Evolutionary conservation across 2,888 invertebrate species (phyloP), one percentile per base, ranked within the genome.

Genomic region (Polia nebulosa): DNA sequence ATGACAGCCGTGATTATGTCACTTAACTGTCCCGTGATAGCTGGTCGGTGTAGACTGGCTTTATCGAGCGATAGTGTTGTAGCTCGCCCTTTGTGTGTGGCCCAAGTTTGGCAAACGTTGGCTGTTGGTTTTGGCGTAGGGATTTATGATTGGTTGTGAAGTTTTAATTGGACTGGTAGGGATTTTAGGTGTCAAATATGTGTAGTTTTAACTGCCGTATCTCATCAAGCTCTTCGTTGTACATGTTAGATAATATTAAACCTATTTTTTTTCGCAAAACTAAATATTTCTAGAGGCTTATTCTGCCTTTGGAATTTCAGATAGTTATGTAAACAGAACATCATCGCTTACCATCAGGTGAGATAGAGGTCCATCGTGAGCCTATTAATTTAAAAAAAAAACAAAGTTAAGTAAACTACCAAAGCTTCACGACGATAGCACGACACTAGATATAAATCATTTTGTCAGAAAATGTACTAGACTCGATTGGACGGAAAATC

Each of bases 1-100:
- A 83, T 83, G 82, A 83, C 83, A 83, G 78, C 70, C 72, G 52
- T 62, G 83, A 83, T 83, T 83, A 76, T 78, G 83, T 83, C 83
- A 83, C 72, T 83, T 80, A 68, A 20, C 80, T 83, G 83, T 82
- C 84, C 47, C 72, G 47, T 63, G 77, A 76, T 71, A 68, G 64
- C 77, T 65, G 61, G 71, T 45, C 25, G 57, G 32, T 52, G 52
- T 32, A 52, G 51, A 52, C 71, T 29, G 64, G 64, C 58, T 69
- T 78, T 83, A 83, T 83, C 80, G 65, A 32, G 17, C n/a, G 34
- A 55, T 64, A 65, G 70, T 65, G 41, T 52, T 74, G 69, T 32
- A 44, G 39, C 47, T 65, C n/a, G n/a, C 47, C 34, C 34, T 64
- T 78, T 74, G 70, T 62, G 8, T 55, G 22, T 44, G 39, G 45